Percentiles rank a stretch among this genome's conserved stretches.
Conservation (phyloP, 2,113 vertebrate species). For the human (Homo sapiens) region GRCh38 chr9:100019001-100019500, state of each 20-base stretch:
- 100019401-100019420: background rate
- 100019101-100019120: background rate
- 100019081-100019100: background rate
- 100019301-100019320: rapidly evolving
- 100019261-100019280: background rate
- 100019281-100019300: background rate
- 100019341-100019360: no score
- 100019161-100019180: background rate
- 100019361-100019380: no score
- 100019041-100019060: background rate
- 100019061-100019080: background rate
- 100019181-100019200: background rate
- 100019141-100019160: background rate
- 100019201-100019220: background rate
- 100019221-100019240: no score
- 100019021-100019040: background rate
- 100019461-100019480: constrained; percentile 1
- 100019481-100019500: background rate
- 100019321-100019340: no score
- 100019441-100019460: background rate
- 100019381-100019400: background rate
- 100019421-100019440: constrained; percentile 4
- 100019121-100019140: background rate
- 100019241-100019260: background rate
- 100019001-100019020: background rate